Evolutionary conservation across 1,140 invertebrate genomes (phyloP).

Genomic region (Diorhabda elongata): DNA sequence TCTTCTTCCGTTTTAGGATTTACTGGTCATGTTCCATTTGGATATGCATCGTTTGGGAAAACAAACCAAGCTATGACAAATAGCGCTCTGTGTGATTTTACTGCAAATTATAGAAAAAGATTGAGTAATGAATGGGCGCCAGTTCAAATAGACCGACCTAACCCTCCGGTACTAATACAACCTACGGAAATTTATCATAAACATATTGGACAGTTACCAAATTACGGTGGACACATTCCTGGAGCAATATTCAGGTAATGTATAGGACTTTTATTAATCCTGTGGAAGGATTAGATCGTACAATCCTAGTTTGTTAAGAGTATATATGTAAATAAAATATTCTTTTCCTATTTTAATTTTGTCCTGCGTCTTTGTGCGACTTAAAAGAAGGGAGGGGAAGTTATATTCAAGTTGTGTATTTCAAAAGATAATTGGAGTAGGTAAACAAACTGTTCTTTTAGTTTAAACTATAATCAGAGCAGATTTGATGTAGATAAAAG

Average conservation of each 20-base stretch:
- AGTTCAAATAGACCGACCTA: constrained; percentile 51
- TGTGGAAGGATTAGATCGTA: no score
- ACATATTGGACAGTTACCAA: constrained; percentile 65
- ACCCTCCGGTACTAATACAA: constrained; percentile 50
- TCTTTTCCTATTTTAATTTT: no score
- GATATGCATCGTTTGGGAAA: constrained; percentile 59
- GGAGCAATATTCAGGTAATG: constrained; percentile 60
- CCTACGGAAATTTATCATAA: constrained; percentile 62
- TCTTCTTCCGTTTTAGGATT: constrained; percentile 50
- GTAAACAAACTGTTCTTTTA: no score
- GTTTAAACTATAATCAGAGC: no score
- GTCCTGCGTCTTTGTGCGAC: no score
- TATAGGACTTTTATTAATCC: not conserved
- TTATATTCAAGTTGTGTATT: no score
- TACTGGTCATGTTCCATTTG: constrained; percentile 63
- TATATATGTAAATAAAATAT: no score
- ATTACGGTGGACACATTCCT: constrained; percentile 69
- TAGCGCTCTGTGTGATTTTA: constrained; percentile 63
- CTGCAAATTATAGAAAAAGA: constrained; percentile 61
- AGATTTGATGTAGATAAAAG: no score
- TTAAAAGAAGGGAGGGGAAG: no score
- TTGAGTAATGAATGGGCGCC: constrained; percentile 67
- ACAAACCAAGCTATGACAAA: constrained; percentile 59
- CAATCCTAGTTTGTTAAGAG: no score
- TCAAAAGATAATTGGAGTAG: no score